Percentiles rank a stretch among this genome's conserved stretches.
Evolutionary conservation across 2,113 vertebrate species (phyloP).

Genomic region (Ciconia maguari): DNA sequence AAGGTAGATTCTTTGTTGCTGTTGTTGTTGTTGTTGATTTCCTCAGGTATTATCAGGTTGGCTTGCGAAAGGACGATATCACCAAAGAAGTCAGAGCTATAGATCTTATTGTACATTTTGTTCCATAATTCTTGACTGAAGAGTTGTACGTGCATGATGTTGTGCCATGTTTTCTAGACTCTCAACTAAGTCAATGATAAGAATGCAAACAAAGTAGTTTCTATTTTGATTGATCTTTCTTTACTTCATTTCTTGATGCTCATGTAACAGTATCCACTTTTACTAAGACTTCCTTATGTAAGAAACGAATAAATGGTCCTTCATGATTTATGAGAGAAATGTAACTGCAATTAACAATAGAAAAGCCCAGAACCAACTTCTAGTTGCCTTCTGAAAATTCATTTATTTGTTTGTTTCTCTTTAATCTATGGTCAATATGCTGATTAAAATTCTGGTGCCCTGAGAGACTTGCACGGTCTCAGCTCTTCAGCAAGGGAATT

Average conservation of each 20-base stretch:
- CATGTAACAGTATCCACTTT: neutral
- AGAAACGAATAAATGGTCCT: neutral
- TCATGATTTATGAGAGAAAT: neutral
- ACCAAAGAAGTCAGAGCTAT: neutral
- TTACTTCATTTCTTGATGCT: neutral
- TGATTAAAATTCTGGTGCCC: neutral
- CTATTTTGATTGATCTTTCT: neutral
- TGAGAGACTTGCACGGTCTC: neutral
- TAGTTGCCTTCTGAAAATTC: neutral
- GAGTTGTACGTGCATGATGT: neutral
- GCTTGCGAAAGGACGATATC: neutral
- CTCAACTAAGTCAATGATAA: neutral
- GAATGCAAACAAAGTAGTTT: neutral
- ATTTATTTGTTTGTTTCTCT: neutral
- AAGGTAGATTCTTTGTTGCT: neutral
- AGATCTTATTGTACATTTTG: neutral
- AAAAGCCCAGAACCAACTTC: neutral
- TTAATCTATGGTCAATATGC: neutral
- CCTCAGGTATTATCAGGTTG: neutral
- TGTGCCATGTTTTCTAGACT: neutral
- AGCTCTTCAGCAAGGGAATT: neutral
- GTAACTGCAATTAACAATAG: neutral
- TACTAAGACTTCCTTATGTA: neutral
- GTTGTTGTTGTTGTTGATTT: neutral
- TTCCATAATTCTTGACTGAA: neutral